phyloP scores from a whole-genome alignment of 2,797 vertebrate species.

The Florisuga fusca region DNA sequence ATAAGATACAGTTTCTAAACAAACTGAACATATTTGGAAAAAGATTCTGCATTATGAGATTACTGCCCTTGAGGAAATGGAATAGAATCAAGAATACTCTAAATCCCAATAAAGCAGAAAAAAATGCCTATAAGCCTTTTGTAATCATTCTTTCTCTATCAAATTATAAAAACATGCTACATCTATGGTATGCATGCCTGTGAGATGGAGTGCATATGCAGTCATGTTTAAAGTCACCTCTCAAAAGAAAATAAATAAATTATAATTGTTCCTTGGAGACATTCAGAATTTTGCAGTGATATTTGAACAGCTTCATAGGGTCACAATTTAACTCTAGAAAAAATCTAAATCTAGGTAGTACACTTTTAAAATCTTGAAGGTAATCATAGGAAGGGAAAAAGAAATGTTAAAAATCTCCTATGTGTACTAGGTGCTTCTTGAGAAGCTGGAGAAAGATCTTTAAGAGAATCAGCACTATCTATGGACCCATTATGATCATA shows the following conservation, averaged over 20 bases:
- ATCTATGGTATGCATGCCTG: neutral
- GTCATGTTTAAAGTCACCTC: neutral
- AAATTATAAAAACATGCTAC: slow-evolving; percentile 12
- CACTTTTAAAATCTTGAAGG: neutral
- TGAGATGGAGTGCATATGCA: neutral
- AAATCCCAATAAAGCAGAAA: slow-evolving; percentile 6
- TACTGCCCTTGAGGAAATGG: slow-evolving; percentile 9
- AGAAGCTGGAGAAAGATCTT: neutral
- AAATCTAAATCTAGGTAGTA: neutral
- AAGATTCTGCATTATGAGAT: neutral
- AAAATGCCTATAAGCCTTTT: neutral
- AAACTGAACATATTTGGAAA: slow-evolving; percentile 8
- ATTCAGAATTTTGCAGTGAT: neutral
- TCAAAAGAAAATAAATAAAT: neutral
- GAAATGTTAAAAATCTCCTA: neutral
- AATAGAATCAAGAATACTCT: neutral
- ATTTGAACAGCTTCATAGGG: neutral
- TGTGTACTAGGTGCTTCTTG: neutral
- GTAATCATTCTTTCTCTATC: neutral
- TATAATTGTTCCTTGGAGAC: neutral
- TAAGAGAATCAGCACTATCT: neutral
- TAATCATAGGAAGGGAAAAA: neutral
- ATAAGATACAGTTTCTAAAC: neutral
- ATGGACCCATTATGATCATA: neutral
- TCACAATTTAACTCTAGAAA: neutral